Base-by-base conservation (phyloP, 2,797 vertebrate species). In the Lutjanus argentimaculatus region DNA sequence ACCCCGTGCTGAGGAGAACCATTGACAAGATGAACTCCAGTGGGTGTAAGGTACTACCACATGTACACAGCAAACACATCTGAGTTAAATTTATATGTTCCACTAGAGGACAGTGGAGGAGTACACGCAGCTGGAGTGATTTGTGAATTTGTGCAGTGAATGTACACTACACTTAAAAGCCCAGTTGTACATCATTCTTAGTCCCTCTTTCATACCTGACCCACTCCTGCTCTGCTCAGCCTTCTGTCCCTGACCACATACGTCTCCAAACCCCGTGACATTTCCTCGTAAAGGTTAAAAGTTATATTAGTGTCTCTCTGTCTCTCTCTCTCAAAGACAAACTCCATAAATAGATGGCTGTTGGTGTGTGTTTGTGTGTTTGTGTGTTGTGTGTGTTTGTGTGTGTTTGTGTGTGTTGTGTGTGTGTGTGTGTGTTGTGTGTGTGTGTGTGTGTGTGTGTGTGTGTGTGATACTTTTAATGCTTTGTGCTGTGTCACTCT, bases 11-110 rank as follows among this genome's bases (percentile, higher is more conserved):
- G 86, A 97, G 95, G 91, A 95, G 91, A 80, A 97, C 97, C 52
- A 95, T 99, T 78, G 97, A 98, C 40, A 97, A 97, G 89, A 98
- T 99, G 97, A 98, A 99, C 89, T 82, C 95, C 92, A 97, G 97
- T 82, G 98, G 98, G 36, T 98, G 97, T 94, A 99, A 99, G 97
- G 97, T 98, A 95, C 66, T 86, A 62, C 62, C 68, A 71, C 75
- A 83, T 21, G 4, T 21, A 53, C 64, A 70, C 71, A 30, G 61
- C 19, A 62, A 63, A 83, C 72, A 84, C 81, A 61, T n/a, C 66
- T 6, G 52, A 80, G 80, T 72, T 67, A 70, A 80, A 72, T 52
- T 8, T 81, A 56, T 52, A 40, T 4, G 12, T 48, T 59, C 36
- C 51, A 15, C 71, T 57, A 4, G 53, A 61, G 65, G 65, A 15